A percentile compares a stretch with the other conserved stretches of the same genome.
Evolutionary conservation across 1,140 invertebrate species (phyloP).

Genomic region (Pseudomyrmex concolor): DNA sequence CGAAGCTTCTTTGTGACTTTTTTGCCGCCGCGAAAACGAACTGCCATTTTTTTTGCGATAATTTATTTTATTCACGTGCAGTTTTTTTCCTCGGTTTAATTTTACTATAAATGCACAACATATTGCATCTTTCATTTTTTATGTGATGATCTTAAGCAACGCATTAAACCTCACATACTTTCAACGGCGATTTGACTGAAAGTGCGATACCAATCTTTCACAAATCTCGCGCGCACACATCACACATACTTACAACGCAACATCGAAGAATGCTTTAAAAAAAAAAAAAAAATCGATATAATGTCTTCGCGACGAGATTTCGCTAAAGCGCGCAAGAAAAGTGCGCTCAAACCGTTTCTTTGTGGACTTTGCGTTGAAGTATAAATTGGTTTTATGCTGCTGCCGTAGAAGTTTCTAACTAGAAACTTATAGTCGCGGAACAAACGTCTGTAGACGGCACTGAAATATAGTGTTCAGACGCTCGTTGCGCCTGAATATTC

Average conservation of each 20-base stretch:
- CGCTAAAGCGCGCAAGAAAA: neutral
- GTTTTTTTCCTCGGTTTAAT: neutral
- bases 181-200: neutral
- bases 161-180: neutral
- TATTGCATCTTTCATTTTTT: neutral
- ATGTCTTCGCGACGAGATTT: constrained; percentile 32
- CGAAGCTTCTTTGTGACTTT: neutral
- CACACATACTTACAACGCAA: neutral
- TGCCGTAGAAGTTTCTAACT: constrained; percentile 52
- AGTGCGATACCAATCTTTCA: too few species aligned
- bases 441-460: constrained; percentile 57
- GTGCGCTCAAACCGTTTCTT: constrained; percentile 44
- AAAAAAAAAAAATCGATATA: constrained; percentile 35
- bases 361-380: constrained; percentile 43
- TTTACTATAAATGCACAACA: neutral
- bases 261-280: neutral
- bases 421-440: constrained; percentile 55
- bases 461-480: constrained; percentile 57
- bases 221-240: neutral
- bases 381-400: constrained; percentile 58
- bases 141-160: too few species aligned
- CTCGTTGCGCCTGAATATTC: constrained; percentile 52
- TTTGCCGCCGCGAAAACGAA: neutral
- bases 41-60: constrained; percentile 12
- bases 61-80: constrained; percentile 27